A percentile compares a stretch with the other conserved stretches of the same genome.
phyloP scores from a whole-genome alignment of 1,140 invertebrate species.

The Cyclargus thomasi region DNA sequence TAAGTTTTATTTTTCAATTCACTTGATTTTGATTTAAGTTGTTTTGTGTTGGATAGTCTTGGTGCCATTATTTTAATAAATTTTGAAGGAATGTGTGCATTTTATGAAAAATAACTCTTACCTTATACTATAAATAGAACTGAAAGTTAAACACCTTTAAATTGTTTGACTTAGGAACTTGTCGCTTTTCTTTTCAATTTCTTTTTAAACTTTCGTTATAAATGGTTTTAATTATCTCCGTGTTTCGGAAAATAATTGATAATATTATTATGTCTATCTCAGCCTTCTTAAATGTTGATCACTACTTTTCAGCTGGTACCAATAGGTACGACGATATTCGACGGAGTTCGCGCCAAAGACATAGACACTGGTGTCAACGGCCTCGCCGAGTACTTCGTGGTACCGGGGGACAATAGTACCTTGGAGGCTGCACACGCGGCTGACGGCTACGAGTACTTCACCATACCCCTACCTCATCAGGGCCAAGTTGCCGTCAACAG shows the following conservation, averaged over 20 bases:
- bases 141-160: too few species aligned
- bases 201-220: too few species aligned
- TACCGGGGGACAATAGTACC: conserved; percentile 76
- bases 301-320: conserved; percentile 82
- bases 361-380: conserved; percentile 91
- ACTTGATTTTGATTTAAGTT: too few species aligned
- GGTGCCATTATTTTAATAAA: too few species aligned
- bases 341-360: conserved; percentile 88
- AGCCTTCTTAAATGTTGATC: not conserved
- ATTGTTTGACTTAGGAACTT: too few species aligned
- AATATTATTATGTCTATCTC: not conserved
- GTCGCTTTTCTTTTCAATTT: too few species aligned
- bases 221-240: not conserved
- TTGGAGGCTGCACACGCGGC: conserved; percentile 74
- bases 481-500: conserved; percentile 92
- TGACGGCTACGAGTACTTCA: conserved; percentile 88
- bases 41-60: too few species aligned
- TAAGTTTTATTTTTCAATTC: too few species aligned
- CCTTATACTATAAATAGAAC: too few species aligned
- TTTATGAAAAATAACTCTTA: too few species aligned
- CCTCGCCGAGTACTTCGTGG: conserved; percentile 87
- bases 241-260: not conserved
- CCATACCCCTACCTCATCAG: conserved; percentile 91
- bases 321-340: conserved; percentile 90
- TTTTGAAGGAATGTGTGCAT: too few species aligned